A percentile compares a stretch with the other conserved stretches of the same genome.
These are phyloP conservation scores for Alosa sapidissima DNA, from an alignment of 2,797 vertebrate species.

Conservation along the genomic window DNA sequence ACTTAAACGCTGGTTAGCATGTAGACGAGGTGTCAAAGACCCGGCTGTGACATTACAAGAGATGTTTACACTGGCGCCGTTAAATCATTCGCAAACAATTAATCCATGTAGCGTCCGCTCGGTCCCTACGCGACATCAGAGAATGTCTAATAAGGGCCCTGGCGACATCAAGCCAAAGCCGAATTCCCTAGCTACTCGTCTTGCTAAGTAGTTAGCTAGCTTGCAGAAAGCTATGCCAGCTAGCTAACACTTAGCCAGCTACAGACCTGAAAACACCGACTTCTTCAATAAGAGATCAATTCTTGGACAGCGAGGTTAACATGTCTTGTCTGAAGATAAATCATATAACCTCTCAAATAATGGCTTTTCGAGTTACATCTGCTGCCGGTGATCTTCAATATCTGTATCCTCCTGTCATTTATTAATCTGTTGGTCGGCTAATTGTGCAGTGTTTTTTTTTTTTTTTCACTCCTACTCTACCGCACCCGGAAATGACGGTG, in stretches of 20 bases:
- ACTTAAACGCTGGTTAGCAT: background rate
- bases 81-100: conserved; percentile 3
- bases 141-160: too few species aligned
- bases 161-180: conserved; percentile 30
- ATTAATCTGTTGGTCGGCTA: conserved; percentile 55
- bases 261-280: conserved; percentile 54
- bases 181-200: conserved; percentile 34
- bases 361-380: background rate
- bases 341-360: background rate
- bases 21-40: background rate
- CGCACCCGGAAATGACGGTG: conserved; percentile 72
- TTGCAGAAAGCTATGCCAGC: conserved; percentile 45
- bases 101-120: conserved; percentile 38
- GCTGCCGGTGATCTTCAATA: background rate
- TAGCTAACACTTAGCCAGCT: conserved; percentile 66
- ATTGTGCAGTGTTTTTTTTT: conserved; percentile 57
- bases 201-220: conserved; percentile 32
- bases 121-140: conserved; percentile 29
- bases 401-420: conserved; percentile 51
- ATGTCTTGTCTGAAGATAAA: conserved; percentile 36
- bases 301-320: conserved; percentile 8
- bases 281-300: conserved; percentile 47
- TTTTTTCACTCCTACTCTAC: conserved; percentile 54
- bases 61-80: background rate
- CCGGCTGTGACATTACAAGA: background rate